A percentile compares a stretch with the other conserved stretches of the same genome.
phyloP scores from a whole-genome alignment of 2,888 invertebrate species.

The Cremastinae sp. region DNA sequence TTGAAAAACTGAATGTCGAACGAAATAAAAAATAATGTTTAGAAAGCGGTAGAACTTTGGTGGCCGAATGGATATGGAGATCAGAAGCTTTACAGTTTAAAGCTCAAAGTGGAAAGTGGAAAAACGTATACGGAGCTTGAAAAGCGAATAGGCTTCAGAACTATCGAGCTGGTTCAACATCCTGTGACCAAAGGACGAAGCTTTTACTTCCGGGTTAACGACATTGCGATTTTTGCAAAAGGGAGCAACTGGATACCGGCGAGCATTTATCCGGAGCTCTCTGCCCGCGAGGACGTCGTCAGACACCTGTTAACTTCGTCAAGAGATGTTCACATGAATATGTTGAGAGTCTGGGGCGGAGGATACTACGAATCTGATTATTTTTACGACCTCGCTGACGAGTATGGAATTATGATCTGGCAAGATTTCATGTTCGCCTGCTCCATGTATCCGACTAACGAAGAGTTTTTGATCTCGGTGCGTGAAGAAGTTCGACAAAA shows the following conservation, averaged over 20 bases:
- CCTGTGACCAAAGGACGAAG: constrained; percentile 85
- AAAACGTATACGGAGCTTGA: constrained; percentile 65
- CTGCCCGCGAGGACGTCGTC: constrained; percentile 83
- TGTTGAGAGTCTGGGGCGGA: constrained; percentile 99
- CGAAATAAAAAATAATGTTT: constrained; percentile 45
- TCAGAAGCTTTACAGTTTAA: constrained; percentile 88
- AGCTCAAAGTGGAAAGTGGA: constrained; percentile 81
- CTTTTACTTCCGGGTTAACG: constrained; percentile 95
- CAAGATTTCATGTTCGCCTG: constrained; percentile 99
- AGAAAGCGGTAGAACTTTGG: constrained; percentile 86
- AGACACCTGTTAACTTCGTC: constrained; percentile 86
- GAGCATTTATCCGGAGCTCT: constrained; percentile 90
- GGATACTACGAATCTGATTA: constrained; percentile 95
- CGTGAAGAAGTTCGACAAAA: constrained; percentile 90
- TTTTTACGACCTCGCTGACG: constrained; percentile 94
- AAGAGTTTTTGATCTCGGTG: constrained; percentile 88
- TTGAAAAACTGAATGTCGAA: background rate
- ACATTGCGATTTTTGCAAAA: constrained; percentile 94
- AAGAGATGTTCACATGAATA: constrained; percentile 92
- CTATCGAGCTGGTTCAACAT: constrained; percentile 90
- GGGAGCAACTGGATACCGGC: constrained; percentile 97
- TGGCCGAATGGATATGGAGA: constrained; percentile 97
- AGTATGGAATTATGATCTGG: constrained; percentile 96
- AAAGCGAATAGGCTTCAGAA: constrained; percentile 91
- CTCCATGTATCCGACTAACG: constrained; percentile 92